A percentile compares a stretch with the other conserved stretches of the same genome.
Evolutionary conservation across 2,113 vertebrate genomes (phyloP).

Genomic region (Aythya baeri): DNA sequence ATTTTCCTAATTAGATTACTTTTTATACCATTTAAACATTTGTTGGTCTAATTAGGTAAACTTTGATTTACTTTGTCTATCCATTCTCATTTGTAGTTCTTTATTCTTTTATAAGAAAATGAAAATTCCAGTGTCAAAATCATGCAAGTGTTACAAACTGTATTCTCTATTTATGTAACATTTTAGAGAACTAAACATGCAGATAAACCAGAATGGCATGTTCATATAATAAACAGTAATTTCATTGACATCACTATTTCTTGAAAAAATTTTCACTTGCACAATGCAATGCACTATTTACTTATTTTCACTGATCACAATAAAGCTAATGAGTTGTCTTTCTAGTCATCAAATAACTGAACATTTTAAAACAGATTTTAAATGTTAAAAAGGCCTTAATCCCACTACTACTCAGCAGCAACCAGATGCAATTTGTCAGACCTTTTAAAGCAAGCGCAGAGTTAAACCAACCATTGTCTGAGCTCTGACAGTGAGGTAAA

Average conservation of each 20-base stretch:
- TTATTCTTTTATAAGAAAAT: neutral
- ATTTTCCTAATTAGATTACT: neutral
- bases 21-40: neutral
- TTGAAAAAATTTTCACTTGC: neutral
- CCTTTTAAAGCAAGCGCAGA: neutral
- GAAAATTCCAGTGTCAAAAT: neutral
- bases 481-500: neutral
- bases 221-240: neutral
- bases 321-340: neutral
- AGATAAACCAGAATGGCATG: neutral
- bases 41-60: neutral
- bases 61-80: neutral
- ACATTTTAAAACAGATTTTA: neutral
- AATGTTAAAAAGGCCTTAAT: neutral
- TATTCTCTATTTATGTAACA: neutral
- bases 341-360: neutral
- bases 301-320: neutral
- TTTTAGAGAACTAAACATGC: neutral
- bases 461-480: neutral
- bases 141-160: neutral
- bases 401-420: neutral
- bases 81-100: neutral
- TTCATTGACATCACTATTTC: neutral
- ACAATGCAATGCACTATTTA: neutral
- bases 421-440: neutral